These are phyloP conservation scores for Heliconius erato DNA, from an alignment of 2,888 invertebrate species.

Conservation along the genomic window DNA sequence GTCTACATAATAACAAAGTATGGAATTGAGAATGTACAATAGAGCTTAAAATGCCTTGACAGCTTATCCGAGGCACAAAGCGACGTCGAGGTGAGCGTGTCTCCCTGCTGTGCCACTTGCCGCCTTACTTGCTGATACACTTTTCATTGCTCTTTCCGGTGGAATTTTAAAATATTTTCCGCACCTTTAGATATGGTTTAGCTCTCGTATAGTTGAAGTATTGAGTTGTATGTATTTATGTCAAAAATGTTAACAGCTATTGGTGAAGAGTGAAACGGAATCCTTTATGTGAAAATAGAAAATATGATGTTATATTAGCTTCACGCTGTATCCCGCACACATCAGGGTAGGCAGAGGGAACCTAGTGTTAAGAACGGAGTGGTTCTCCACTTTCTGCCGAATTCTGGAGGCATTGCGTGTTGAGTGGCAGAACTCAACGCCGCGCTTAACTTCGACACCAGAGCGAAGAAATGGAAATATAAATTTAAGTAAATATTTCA, in stretches of 20 bases:
- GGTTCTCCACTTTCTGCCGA: no score
- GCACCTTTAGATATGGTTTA: constrained; percentile 30
- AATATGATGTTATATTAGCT: neutral
- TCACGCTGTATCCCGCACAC: no score
- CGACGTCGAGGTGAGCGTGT: constrained; percentile 46
- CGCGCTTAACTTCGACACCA: no score
- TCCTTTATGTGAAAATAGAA: neutral
- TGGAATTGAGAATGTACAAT: constrained; percentile 48
- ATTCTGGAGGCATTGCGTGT: no score
- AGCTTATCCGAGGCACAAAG: constrained; percentile 60
- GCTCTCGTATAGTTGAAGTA: constrained; percentile 13
- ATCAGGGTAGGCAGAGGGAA: no score
- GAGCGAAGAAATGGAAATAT: no score
- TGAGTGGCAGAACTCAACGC: no score
- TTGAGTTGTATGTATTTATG: constrained; percentile 17
- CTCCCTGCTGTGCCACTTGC: constrained; percentile 54
- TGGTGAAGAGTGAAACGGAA: no score
- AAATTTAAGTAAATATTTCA: no score
- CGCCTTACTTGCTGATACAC: constrained; percentile 55
- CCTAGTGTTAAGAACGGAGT: no score
- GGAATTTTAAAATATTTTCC: constrained; percentile 44
- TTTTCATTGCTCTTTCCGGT: constrained; percentile 47
- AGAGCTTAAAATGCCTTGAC: constrained; percentile 55
- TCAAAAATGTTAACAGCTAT: neutral
- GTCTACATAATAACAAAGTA: constrained; percentile 43